A percentile compares a stretch with the other conserved stretches of the same genome.
phyloP scores from a whole-genome alignment of 2,888 invertebrate genomes.

The Nephrotoma flavescens region DNA sequence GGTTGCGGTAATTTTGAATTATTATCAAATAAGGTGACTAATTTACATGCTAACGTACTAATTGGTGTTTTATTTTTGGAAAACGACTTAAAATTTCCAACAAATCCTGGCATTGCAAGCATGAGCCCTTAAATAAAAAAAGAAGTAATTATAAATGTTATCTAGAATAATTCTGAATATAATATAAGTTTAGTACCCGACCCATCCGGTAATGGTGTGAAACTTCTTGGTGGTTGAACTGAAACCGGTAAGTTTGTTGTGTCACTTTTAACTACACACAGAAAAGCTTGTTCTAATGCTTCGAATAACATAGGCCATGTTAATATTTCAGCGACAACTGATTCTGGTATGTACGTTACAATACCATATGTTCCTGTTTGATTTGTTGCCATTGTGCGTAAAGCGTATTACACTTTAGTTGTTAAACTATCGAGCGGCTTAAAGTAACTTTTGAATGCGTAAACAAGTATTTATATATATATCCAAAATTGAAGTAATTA shows the following conservation, averaged over 20 bases:
- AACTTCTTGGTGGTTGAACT: constrained; percentile 25
- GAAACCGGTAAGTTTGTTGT: constrained; percentile 13
- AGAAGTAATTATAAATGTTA: background rate
- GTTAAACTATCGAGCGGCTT: background rate
- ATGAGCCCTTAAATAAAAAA: background rate
- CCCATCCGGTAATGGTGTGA: constrained; percentile 16
- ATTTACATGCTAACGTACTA: constrained; percentile 33
- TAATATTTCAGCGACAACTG: constrained; percentile 13
- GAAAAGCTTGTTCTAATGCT: constrained; percentile 30
- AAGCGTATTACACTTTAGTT: background rate
- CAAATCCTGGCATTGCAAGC: constrained; percentile 31
- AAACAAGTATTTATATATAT: no score
- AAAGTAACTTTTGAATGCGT: no score
- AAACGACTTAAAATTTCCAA: constrained; percentile 24
- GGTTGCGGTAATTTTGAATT: constrained; percentile 23
- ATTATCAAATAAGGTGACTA: constrained; percentile 31
- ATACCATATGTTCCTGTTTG: background rate
- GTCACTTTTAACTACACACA: constrained; percentile 16
- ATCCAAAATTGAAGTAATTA: no score
- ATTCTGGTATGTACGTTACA: background rate
- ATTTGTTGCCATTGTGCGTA: background rate
- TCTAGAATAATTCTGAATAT: background rate
- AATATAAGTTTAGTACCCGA: background rate
- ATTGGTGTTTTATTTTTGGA: constrained; percentile 9
- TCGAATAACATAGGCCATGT: constrained; percentile 28